Conservation (phyloP, 2,797 vertebrate genomes). For the Loriculus beryllinus region DNA sequence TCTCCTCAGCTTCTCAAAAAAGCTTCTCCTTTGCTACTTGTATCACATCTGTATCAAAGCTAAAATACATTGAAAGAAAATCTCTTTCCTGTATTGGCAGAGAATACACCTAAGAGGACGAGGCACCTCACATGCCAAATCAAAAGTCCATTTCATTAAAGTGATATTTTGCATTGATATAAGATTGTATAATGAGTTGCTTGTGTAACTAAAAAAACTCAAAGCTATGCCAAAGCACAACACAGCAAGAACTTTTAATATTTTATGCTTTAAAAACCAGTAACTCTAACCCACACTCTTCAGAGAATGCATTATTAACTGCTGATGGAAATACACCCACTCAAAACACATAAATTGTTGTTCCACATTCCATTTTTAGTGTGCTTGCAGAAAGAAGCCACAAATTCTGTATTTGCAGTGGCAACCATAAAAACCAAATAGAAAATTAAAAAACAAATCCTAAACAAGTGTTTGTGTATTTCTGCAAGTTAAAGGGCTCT, state of each 20-base stretch:
- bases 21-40: neutral
- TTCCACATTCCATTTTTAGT: neutral
- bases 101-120: neutral
- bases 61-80: neutral
- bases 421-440: neutral
- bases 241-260: neutral
- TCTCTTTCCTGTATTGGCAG: neutral
- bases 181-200: neutral
- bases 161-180: neutral
- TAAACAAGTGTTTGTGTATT: neutral
- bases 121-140: neutral
- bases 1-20: neutral
- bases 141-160: neutral
- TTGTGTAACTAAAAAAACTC: neutral
- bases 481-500: neutral
- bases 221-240: neutral
- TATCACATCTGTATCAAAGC: neutral
- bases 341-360: neutral
- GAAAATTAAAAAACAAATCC: neutral
- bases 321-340: neutral
- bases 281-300: constrained; percentile 16
- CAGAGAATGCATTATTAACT: constrained; percentile 13
- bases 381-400: neutral
- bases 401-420: neutral
- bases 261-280: neutral